Percentiles rank a stretch among this genome's conserved stretches.
These are phyloP conservation scores for Phallusia fumigata DNA, from an alignment of 23 tunicate genomes.

Conservation along the genomic window DNA sequence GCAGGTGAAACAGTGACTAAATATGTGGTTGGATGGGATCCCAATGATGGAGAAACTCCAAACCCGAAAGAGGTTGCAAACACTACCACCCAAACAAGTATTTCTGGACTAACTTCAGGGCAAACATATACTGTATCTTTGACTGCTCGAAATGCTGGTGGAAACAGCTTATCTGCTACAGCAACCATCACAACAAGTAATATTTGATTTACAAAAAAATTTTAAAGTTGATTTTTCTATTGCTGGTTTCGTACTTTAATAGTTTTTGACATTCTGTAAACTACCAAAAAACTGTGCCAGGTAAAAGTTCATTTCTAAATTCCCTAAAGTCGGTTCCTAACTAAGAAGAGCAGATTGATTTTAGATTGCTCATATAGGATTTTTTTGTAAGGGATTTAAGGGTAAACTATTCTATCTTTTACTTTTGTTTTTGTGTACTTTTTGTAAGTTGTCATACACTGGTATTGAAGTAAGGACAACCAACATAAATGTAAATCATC, in stretches of 20 bases:
- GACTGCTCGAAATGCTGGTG: conserved; percentile 6
- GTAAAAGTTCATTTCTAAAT: no score
- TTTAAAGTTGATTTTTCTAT: no score
- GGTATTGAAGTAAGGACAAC: no score
- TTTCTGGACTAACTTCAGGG: conserved; percentile 22
- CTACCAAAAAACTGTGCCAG: no score
- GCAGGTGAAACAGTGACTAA: neutral
- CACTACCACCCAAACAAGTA: neutral
- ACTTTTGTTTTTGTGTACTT: no score
- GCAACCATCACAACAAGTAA: conserved; percentile 12
- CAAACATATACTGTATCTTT: conserved; percentile 25
- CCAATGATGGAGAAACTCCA: neutral
- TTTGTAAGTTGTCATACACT: neutral
- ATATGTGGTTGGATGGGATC: conserved; percentile 8
- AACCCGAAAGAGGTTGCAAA: neutral
- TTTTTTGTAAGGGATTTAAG: no score
- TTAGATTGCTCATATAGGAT: no score
- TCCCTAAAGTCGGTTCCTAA: no score
- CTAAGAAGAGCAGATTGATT: no score
- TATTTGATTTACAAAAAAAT: neutral
- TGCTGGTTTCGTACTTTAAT: no score
- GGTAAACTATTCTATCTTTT: no score
- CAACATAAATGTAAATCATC: neutral
- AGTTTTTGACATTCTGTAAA: neutral
- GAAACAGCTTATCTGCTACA: neutral